Conservation (phyloP, 1,140 invertebrate genomes). For the Agraylea sexmaculata region DNA sequence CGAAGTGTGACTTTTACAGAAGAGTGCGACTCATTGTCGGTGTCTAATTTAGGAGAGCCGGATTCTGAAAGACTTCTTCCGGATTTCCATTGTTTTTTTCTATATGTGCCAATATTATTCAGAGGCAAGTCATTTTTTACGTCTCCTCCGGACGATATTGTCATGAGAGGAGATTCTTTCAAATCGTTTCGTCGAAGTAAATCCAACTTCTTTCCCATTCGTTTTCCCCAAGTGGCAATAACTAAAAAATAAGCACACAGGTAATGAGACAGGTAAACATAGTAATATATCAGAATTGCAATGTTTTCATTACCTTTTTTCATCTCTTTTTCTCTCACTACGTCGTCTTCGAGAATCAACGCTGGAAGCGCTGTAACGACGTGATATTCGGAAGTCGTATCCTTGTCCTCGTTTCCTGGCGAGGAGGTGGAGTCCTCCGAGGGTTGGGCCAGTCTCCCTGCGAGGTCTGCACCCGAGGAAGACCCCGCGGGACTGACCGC, state of each 20-base stretch:
- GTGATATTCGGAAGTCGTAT: slow-evolving; percentile 35
- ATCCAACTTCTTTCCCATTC: slow-evolving; percentile 68
- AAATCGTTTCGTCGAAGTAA: slow-evolving; percentile 55
- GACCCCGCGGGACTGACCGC: slow-evolving; percentile 18
- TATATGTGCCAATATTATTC: slow-evolving; percentile 31
- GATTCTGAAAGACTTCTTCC: slow-evolving; percentile 38
- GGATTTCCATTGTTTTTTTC: slow-evolving; percentile 39
- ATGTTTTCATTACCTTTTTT: slow-evolving; percentile 30
- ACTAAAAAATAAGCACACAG: slow-evolving; percentile 40
- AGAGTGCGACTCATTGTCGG: slow-evolving; percentile 25
- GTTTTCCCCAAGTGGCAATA: slow-evolving; percentile 63
- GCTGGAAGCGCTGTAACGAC: slow-evolving; percentile 47
- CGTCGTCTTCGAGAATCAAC: slow-evolving; percentile 45
- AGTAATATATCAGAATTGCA: background rate
- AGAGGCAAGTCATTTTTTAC: slow-evolving; percentile 25
- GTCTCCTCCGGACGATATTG: slow-evolving; percentile 23
- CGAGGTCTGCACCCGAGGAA: slow-evolving; percentile 13
- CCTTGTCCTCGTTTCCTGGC: background rate
- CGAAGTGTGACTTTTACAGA: slow-evolving; percentile 35
- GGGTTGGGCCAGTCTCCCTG: slow-evolving; percentile 11
- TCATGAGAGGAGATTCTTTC: slow-evolving; percentile 39
- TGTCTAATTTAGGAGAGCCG: slow-evolving; percentile 32
- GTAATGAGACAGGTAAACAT: slow-evolving; percentile 4
- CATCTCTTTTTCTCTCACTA: slow-evolving; percentile 34
- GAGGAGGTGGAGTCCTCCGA: background rate